phyloP scores from a whole-genome alignment of 2,888 invertebrate species.

The Carpatolechia fugitivella region DNA sequence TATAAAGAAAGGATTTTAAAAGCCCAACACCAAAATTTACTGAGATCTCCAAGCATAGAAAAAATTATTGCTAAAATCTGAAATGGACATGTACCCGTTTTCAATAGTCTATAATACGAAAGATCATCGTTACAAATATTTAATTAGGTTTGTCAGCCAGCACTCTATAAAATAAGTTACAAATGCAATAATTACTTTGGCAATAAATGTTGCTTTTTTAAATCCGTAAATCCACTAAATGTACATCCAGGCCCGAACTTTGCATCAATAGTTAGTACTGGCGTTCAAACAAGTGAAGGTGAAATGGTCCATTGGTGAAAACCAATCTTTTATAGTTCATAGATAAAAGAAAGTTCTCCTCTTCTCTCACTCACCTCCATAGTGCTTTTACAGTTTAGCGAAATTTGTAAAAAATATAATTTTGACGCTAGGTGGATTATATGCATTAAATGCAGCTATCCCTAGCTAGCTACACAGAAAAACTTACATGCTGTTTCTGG shows the following conservation, averaged over 20 bases:
- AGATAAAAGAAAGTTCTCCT: conserved; percentile 57
- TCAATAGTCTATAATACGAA: conserved; percentile 49
- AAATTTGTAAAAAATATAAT: not conserved
- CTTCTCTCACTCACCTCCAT: conserved; percentile 32
- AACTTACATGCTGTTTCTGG: no score
- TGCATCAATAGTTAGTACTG: conserved; percentile 48
- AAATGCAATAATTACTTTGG: conserved; percentile 72
- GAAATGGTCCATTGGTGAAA: conserved; percentile 43
- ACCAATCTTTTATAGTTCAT: conserved; percentile 53
- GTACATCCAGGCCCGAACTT: conserved; percentile 36
- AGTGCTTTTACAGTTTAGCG: not conserved
- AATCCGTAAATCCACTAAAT: conserved; percentile 45
- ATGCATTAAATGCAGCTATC: no score
- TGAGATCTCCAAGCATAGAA: not conserved
- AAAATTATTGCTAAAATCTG: not conserved
- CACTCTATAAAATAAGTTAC: conserved; percentile 53
- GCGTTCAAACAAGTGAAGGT: conserved; percentile 42
- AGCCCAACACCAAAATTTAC: no score
- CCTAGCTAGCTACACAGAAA: no score
- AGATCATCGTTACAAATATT: conserved; percentile 48
- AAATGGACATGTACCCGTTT: conserved; percentile 60
- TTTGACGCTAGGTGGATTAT: no score
- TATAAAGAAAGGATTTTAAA: not conserved
- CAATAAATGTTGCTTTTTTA: conserved; percentile 43
- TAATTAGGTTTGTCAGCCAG: conserved; percentile 51